phyloP scores from a whole-genome alignment of 2,888 invertebrate species.

The Drosophila maculinotata region DNA sequence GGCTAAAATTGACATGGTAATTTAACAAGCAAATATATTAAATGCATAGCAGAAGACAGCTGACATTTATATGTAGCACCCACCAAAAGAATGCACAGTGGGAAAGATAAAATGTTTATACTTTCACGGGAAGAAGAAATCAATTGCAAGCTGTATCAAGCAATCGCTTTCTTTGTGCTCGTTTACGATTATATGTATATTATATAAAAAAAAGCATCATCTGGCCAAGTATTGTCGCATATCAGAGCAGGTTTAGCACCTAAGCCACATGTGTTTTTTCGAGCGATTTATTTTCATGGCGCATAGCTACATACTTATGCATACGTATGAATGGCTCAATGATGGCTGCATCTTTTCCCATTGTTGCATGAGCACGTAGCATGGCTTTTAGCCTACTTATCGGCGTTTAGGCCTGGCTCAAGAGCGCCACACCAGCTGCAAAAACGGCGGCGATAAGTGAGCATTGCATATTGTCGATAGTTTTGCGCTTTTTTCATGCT shows the following conservation, averaged over 20 bases:
- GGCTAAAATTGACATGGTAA: background rate
- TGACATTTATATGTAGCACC: no score
- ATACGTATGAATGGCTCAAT: background rate
- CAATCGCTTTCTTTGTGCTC: background rate
- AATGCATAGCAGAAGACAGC: background rate
- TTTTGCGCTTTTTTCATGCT: conserved; percentile 26
- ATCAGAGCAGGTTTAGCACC: conserved; percentile 13
- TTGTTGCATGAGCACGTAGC: conserved; percentile 44
- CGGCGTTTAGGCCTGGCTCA: conserved; percentile 40
- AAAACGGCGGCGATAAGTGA: conserved; percentile 35
- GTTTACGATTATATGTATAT: background rate
- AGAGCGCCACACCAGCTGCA: no score
- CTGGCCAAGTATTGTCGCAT: background rate
- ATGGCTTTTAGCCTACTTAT: conserved; percentile 50
- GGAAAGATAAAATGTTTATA: background rate
- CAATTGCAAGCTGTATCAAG: background rate
- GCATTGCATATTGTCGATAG: conserved; percentile 11
- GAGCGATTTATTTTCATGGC: background rate
- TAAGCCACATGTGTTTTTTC: background rate
- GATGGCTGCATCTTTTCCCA: conserved; percentile 7
- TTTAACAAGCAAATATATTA: background rate
- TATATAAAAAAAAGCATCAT: background rate
- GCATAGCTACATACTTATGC: conserved; percentile 7
- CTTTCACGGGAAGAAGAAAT: background rate
- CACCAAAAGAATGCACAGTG: no score